phyloP scores from a whole-genome alignment of 2,113 vertebrate genomes.

The Caranx melampygus region DNA sequence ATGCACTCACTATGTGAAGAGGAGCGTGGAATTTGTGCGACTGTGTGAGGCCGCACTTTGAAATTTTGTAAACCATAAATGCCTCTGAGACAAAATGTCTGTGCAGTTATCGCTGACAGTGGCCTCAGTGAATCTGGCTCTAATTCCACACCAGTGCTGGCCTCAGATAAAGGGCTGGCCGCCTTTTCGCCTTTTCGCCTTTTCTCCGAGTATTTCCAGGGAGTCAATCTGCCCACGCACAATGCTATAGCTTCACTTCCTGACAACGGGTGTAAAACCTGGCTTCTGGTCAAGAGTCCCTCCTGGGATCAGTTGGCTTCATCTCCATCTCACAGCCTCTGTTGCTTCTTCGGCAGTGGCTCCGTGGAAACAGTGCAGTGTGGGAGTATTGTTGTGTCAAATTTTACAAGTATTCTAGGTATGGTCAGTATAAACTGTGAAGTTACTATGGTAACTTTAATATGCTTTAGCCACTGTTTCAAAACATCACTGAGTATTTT shows the following conservation, averaged over 20 bases:
- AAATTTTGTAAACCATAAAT: constrained; percentile 1
- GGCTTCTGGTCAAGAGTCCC: constrained; percentile 51
- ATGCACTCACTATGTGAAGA: background rate
- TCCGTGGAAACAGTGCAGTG: constrained; percentile 13
- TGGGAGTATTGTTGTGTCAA: background rate
- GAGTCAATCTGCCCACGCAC: constrained; percentile 39
- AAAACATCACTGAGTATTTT: background rate
- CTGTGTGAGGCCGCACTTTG: background rate
- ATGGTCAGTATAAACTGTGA: background rate
- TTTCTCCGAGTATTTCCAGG: constrained; percentile 34
- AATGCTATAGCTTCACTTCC: constrained; percentile 22
- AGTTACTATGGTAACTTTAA: background rate
- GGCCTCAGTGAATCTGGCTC: constrained; percentile 21
- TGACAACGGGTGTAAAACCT: constrained; percentile 30
- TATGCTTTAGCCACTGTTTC: background rate
- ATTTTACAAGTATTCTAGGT: background rate
- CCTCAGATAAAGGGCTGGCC: constrained; percentile 31
- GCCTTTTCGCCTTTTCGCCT: constrained; percentile 19
- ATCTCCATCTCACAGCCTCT: constrained; percentile 33
- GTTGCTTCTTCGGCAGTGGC: constrained; percentile 22
- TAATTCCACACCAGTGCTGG: constrained; percentile 15
- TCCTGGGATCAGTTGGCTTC: constrained; percentile 34
- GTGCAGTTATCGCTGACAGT: background rate
- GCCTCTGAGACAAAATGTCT: background rate
- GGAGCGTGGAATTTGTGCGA: background rate